These are phyloP conservation scores for Charanyca ferruginea DNA, from an alignment of 2,888 invertebrate species.

Conservation along the genomic window DNA sequence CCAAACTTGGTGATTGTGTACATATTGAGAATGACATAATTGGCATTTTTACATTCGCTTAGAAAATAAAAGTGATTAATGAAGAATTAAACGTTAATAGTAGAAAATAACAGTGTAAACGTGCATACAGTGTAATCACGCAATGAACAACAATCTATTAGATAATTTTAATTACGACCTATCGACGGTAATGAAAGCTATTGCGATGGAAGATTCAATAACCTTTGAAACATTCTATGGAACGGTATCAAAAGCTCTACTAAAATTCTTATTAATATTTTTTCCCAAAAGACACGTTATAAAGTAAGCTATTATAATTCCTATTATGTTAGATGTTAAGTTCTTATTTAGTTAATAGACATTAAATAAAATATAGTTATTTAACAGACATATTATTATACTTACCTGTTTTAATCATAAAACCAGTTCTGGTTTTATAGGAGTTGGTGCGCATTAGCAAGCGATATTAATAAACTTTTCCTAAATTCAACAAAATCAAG, in stretches of 20 bases:
- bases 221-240: neutral
- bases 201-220: constrained; percentile 9
- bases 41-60: constrained; percentile 3
- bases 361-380: constrained; percentile 9
- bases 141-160: constrained; percentile 50
- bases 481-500: no score
- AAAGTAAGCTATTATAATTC: neutral
- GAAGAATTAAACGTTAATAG: constrained; percentile 45
- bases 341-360: neutral
- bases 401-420: constrained; percentile 10
- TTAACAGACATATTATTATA: neutral
- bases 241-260: constrained; percentile 21
- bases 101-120: constrained; percentile 49
- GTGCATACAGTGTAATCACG: constrained; percentile 47
- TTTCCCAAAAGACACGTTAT: neutral
- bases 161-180: constrained; percentile 36
- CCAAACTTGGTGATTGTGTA: constrained; percentile 18
- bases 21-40: constrained; percentile 35
- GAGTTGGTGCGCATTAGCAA: constrained; percentile 1
- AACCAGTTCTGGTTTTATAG: constrained; percentile 30
- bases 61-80: constrained; percentile 52
- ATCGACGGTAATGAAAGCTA: constrained; percentile 10
- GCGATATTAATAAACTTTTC: neutral
- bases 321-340: neutral
- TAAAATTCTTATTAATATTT: neutral